Evolutionary conservation across 2,113 vertebrate species (phyloP).

Genomic region (Euleptes europaea): DNA sequence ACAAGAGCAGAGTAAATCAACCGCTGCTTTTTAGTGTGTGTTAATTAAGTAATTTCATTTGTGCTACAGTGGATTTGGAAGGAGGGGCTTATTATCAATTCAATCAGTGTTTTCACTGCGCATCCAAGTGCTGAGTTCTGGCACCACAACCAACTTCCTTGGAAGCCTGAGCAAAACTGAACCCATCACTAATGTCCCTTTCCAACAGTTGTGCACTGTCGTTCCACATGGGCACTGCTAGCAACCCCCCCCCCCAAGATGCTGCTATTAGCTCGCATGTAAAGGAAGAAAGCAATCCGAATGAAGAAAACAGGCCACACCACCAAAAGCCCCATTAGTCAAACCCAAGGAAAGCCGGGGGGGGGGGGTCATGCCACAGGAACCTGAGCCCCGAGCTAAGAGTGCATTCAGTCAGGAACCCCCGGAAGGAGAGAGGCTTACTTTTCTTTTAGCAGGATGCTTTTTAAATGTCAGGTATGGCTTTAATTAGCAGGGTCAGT

Average conservation of each 20-base stretch:
- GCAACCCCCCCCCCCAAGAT: neutral
- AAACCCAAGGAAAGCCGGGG: neutral
- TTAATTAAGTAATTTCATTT: no score
- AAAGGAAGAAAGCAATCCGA: conserved; percentile 5
- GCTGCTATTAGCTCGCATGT: neutral
- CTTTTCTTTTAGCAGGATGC: conserved; percentile 38
- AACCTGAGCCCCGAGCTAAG: conserved; percentile 46
- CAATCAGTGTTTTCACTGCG: no score
- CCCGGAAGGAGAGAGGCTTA: conserved; percentile 26
- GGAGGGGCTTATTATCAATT: neutral
- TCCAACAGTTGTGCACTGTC: neutral
- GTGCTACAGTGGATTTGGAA: neutral
- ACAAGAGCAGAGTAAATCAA: no score
- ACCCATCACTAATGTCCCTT: no score
- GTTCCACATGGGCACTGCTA: neutral
- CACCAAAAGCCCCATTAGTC: conserved; percentile 26
- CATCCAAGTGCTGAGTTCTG: neutral
- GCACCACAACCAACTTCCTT: neutral
- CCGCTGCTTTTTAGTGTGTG: neutral
- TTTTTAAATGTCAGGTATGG: conserved; percentile 38
- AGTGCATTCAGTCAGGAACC: conserved; percentile 34
- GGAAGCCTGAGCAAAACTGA: neutral
- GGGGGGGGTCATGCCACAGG: conserved; percentile 17
- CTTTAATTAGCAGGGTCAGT: conserved; percentile 8
- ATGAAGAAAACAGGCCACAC: neutral